Evolutionary conservation across 2,797 vertebrate species (phyloP).

Genomic region (Urosaurus nigricauda): DNA sequence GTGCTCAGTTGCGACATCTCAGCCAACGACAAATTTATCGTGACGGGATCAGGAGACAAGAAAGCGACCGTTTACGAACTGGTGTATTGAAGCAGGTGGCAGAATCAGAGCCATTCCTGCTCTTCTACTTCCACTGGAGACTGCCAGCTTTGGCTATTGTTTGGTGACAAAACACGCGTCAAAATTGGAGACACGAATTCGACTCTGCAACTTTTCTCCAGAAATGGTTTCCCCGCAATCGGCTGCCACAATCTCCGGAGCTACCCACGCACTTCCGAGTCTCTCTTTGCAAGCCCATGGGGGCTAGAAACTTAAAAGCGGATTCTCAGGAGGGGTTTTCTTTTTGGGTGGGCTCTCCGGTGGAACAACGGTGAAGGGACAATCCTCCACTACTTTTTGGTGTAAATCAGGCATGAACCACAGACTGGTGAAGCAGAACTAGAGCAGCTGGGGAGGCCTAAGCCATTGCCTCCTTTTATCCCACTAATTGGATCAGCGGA

Average conservation of each 20-base stretch:
- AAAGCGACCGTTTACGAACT: constrained; percentile 92
- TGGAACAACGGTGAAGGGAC: neutral
- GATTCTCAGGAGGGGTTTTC: neutral
- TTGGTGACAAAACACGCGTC: neutral
- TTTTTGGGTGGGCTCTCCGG: too few species aligned
- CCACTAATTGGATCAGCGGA: too few species aligned
- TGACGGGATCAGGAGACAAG: constrained; percentile 91
- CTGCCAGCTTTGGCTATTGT: neutral
- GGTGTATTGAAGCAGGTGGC: constrained; percentile 81
- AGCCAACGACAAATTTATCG: constrained; percentile 88
- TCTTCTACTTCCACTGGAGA: neutral
- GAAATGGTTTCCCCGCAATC: neutral
- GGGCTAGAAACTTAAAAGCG: constrained; percentile 4
- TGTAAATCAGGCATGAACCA: neutral
- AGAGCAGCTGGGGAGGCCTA: neutral
- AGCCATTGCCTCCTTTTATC: neutral
- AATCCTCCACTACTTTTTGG: too few species aligned
- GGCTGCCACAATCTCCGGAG: neutral
- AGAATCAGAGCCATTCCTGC: too few species aligned
- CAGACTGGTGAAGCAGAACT: too few species aligned
- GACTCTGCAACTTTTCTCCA: neutral
- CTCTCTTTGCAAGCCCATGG: neutral
- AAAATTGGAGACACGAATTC: accelerated
- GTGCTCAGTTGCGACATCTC: constrained; percentile 89
- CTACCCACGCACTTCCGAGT: too few species aligned